A percentile compares a stretch with the other conserved stretches of the same genome.
These are phyloP conservation scores for Gobionotothen gibberifrons DNA, from an alignment of 2,797 vertebrate genomes.

Conservation along the genomic window DNA sequence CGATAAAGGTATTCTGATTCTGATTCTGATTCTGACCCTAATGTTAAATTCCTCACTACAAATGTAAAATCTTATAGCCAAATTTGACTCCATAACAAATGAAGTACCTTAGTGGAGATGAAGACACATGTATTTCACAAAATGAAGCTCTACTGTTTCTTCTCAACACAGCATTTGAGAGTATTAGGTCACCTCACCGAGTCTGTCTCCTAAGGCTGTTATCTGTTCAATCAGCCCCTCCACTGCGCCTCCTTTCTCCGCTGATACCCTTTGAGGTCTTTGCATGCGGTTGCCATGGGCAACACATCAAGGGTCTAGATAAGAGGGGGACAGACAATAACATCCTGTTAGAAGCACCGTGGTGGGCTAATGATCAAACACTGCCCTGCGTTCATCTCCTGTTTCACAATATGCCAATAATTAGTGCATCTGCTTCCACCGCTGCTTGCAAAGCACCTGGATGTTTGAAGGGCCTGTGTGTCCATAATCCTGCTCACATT, in stretches of 20 bases:
- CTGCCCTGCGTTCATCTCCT: slow-evolving; percentile 49
- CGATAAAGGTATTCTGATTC: too few species aligned
- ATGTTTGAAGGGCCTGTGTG: slow-evolving; percentile 54
- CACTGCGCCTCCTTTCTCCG: background rate
- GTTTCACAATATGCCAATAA: slow-evolving; percentile 68
- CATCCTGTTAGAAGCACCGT: slow-evolving; percentile 69
- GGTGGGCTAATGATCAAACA: slow-evolving; percentile 77
- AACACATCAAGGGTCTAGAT: slow-evolving; percentile 81
- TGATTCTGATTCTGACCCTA: too few species aligned
- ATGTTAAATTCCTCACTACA: background rate
- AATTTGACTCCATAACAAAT: background rate
- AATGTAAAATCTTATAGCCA: background rate
- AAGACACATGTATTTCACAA: background rate
- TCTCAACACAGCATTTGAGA: background rate
- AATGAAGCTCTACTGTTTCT: background rate
- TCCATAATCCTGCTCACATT: slow-evolving; percentile 21
- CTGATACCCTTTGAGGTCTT: slow-evolving; percentile 47
- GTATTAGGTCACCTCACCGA: background rate
- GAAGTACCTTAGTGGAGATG: background rate
- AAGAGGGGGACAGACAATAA: slow-evolving; percentile 80
- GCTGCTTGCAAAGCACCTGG: slow-evolving; percentile 36
- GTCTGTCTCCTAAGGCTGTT: slow-evolving; percentile 2
- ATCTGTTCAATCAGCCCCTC: slow-evolving; percentile 30
- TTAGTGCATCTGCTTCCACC: slow-evolving; percentile 51
- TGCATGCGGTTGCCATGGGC: slow-evolving; percentile 76